Base-by-base conservation (phyloP, 1,140 invertebrate species). In the Polyergus mexicanus region DNA sequence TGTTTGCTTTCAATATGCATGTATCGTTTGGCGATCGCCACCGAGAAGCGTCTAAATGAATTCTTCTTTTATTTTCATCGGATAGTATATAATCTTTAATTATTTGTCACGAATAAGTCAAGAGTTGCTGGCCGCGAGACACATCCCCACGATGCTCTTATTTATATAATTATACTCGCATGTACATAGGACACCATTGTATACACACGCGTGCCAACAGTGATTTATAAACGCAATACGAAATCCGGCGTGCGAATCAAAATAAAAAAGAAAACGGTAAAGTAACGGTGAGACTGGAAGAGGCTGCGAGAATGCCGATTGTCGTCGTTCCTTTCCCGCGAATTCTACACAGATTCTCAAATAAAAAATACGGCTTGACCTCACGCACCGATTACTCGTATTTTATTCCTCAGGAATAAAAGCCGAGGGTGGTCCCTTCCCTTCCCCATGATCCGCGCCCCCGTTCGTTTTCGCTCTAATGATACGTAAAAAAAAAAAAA, bases 1-100 rank as follows among this genome's bases (percentile, higher is more conserved):
- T 92, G 92, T 92, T 93, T 81, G 80, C 38, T 65, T 75, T 84
- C 56, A 22, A 38, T 69, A 68, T 72, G 38, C 32, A 63, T 72
- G 80, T 58, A 81, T 62, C 3, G 41, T 54, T 47, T 58, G 11
- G 11, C 69, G 66, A 54, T 80, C 51, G 51, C 25, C 54, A 63
- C 7, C 47, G n/a, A 65, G 6, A 71, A 44, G 35, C n/a, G 51
- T 81, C 77, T 58, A 19, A 13, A 28, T 72, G 25, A 7, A 58
- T 56, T 38, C 13, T 22, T 54, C 44, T 47, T 72, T 58, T 54
- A 44, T 47, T 83, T 72, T n/a, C 25, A 4, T 44, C 78, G 66
- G 38, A 60, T 81, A 32, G 66, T 65, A 68, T 56, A 47, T 68
- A 65, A 80, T 80, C 77, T 83, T n/a, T 35, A 7, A 80, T 54